Evolutionary conservation across 2,113 vertebrate genomes (phyloP).

Genomic region (Athene noctua): DNA sequence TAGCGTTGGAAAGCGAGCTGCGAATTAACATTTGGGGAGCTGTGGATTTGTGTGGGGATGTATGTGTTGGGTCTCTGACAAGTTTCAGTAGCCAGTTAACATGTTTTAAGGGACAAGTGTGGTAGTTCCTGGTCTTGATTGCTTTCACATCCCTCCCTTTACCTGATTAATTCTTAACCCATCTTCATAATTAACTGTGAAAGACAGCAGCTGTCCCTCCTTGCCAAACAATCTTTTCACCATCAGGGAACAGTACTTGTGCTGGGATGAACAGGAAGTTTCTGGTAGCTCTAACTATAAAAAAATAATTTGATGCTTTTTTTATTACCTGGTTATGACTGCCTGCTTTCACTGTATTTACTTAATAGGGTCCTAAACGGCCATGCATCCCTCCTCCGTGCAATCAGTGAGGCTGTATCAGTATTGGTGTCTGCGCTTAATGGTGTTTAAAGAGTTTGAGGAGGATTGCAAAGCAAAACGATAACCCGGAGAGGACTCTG

Average conservation of each 20-base stretch:
- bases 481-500: neutral
- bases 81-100: neutral
- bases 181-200: neutral
- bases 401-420: neutral
- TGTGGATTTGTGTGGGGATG: neutral
- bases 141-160: neutral
- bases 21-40: neutral
- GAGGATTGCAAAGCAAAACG: neutral
- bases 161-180: constrained; percentile 1
- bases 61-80: neutral
- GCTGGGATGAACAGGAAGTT: neutral
- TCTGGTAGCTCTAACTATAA: neutral
- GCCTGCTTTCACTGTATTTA: neutral
- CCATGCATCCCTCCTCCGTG: neutral
- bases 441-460: neutral
- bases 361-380: neutral
- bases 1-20: neutral
- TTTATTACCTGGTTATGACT: constrained; percentile 13
- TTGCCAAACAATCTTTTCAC: neutral
- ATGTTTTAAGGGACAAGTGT: neutral
- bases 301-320: neutral
- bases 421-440: neutral
- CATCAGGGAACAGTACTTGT: neutral
- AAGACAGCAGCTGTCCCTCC: neutral
- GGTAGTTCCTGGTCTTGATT: neutral